Conservation (phyloP, 2,797 vertebrate species). For the Acanthiza pusilla region DNA sequence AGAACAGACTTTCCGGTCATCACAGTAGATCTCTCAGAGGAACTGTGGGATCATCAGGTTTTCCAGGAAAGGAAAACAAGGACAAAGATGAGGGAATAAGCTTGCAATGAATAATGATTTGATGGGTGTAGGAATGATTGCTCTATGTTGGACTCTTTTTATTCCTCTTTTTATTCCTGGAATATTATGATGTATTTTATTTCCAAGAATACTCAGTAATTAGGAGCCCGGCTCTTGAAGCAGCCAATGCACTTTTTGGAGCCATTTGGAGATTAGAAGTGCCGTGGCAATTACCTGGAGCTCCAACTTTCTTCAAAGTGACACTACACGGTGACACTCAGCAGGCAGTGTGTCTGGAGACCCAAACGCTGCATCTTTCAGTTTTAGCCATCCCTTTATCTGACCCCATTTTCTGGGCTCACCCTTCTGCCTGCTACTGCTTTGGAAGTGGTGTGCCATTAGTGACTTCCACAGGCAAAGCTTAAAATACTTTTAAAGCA, state of each 20-base stretch:
- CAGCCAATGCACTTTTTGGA: neutral
- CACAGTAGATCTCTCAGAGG: too few species aligned
- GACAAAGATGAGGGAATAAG: too few species aligned
- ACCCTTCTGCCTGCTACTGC: neutral
- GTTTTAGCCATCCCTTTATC: neutral
- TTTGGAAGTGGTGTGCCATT: neutral
- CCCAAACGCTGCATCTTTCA: neutral
- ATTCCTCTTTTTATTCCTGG: too few species aligned
- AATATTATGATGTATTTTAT: neutral
- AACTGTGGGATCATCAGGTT: too few species aligned
- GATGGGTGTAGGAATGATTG: too few species aligned
- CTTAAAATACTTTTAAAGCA: neutral
- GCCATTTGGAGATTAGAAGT: neutral
- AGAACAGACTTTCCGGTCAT: too few species aligned
- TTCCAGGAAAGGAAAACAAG: too few species aligned
- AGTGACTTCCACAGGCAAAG: neutral
- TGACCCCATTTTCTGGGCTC: neutral
- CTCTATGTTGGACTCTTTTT: too few species aligned
- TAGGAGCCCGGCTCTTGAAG: neutral
- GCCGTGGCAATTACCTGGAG: neutral
- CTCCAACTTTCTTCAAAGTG: neutral
- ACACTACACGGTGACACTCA: accelerated
- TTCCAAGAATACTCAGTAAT: neutral
- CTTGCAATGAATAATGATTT: too few species aligned
- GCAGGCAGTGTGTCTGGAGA: neutral